phyloP scores from a whole-genome alignment of 2,113 vertebrate genomes.

The Crotophaga sulcirostris region DNA sequence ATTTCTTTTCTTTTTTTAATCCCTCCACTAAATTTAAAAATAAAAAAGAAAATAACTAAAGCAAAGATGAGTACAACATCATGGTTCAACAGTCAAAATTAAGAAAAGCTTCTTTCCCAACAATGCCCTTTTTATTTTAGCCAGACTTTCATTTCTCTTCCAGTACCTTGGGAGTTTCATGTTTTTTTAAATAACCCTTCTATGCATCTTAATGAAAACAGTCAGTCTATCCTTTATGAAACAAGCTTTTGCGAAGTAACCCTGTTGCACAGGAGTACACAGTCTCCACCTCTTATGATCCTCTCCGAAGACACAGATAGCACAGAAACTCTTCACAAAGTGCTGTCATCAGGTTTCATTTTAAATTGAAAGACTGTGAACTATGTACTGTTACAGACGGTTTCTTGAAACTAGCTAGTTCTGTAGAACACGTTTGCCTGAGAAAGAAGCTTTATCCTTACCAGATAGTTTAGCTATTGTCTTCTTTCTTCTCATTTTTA shows the following conservation, averaged over 20 bases:
- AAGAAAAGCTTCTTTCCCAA: neutral
- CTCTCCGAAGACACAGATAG: neutral
- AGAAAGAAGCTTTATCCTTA: neutral
- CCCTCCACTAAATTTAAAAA: neutral
- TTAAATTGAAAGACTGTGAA: neutral
- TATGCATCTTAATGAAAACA: neutral
- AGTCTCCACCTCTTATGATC: neutral
- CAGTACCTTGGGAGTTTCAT: neutral
- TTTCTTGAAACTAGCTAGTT: neutral
- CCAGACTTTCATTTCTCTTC: neutral
- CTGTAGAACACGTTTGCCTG: neutral
- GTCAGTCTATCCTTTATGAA: neutral
- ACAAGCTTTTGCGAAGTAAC: neutral
- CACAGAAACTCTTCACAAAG: neutral
- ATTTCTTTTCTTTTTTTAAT: neutral
- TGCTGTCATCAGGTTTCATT: neutral
- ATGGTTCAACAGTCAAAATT: neutral
- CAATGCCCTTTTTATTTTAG: neutral
- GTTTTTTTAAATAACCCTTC: neutral
- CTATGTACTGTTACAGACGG: neutral
- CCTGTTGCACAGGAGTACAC: neutral
- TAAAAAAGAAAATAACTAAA: neutral
- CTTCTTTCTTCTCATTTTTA: neutral
- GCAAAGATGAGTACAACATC: neutral
- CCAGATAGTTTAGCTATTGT: neutral